A percentile compares a stretch with the other conserved stretches of the same genome.
phyloP scores from a whole-genome alignment of 1,140 invertebrate species.

The Acromyrmex charruanus region DNA sequence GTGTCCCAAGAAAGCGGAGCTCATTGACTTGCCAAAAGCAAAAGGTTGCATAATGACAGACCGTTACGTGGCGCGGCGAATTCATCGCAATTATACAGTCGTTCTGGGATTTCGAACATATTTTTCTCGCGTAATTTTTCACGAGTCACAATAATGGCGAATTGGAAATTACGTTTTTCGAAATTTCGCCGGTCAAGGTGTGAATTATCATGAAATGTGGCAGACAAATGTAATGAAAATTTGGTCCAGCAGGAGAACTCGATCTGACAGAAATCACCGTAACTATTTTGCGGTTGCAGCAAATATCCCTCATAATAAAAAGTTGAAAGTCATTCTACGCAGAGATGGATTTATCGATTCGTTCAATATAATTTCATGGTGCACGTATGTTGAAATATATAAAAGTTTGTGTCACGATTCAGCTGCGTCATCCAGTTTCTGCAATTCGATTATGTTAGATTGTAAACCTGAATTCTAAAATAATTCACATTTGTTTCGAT shows the following conservation, averaged over 20 bases:
- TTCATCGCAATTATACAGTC: slow-evolving; percentile 26
- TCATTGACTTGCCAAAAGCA: slow-evolving; percentile 41
- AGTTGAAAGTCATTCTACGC: neutral
- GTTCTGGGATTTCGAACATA: neutral
- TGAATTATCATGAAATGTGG: neutral
- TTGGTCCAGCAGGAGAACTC: neutral
- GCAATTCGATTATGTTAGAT: slow-evolving; percentile 68
- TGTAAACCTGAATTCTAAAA: slow-evolving; percentile 21
- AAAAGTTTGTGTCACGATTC: slow-evolving; percentile 62
- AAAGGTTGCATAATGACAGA: slow-evolving; percentile 39
- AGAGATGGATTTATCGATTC: neutral
- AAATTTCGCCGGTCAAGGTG: slow-evolving; percentile 13
- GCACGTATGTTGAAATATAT: slow-evolving; percentile 5
- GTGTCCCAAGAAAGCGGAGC: slow-evolving; percentile 12
- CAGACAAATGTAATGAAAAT: neutral
- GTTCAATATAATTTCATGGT: neutral
- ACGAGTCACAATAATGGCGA: slow-evolving; percentile 8
- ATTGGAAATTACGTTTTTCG: slow-evolving; percentile 16
- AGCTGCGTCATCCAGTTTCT: neutral
- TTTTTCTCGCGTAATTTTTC: slow-evolving; percentile 52
- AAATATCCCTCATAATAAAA: slow-evolving; percentile 31
- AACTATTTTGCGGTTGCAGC: slow-evolving; percentile 24
- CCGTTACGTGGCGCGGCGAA: slow-evolving; percentile 22
- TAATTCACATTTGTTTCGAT: slow-evolving; percentile 55
- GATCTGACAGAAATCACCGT: slow-evolving; percentile 20